A percentile compares a stretch with the other conserved stretches of the same genome.
phyloP scores from a whole-genome alignment of 2,113 vertebrate genomes.

The Ellobius talpinus region DNA sequence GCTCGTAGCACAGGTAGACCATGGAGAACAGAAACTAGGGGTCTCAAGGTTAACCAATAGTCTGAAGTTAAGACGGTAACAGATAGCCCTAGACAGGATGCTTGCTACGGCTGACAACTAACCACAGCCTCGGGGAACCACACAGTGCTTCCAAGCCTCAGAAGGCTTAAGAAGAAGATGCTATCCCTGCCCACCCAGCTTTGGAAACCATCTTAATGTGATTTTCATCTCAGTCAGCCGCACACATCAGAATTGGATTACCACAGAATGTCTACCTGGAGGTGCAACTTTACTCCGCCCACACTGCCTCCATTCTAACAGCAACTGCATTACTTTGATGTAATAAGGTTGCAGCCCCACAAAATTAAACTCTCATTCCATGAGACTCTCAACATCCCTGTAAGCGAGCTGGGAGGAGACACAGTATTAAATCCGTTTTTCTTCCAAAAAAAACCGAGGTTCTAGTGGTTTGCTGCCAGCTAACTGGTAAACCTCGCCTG shows the following conservation, averaged over 20 bases:
- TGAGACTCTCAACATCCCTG: slow-evolving; percentile 9
- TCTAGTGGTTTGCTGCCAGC: not conserved
- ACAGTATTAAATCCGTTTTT: slow-evolving; percentile 71
- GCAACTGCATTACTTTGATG: slow-evolving; percentile 40
- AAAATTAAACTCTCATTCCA: slow-evolving; percentile 67
- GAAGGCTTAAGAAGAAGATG: not conserved
- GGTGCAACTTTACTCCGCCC: slow-evolving; percentile 39
- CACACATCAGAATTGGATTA: slow-evolving; percentile 46
- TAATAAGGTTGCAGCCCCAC: slow-evolving; percentile 33
- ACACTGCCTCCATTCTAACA: slow-evolving; percentile 8
- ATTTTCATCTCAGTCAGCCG: not conserved
- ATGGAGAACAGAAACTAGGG: not conserved
- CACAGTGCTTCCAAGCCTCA: slow-evolving; percentile 31
- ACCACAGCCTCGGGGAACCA: not conserved
- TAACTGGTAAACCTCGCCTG: not conserved
- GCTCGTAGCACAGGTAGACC: not conserved
- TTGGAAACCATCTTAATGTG: not conserved
- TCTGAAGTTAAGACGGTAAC: slow-evolving; percentile 55
- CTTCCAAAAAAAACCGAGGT: slow-evolving; percentile 52
- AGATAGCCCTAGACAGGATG: not conserved
- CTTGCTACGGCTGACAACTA: not conserved
- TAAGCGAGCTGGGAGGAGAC: not conserved
- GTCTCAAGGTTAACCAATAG: slow-evolving; percentile 17
- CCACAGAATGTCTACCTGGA: slow-evolving; percentile 48
- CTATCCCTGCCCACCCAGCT: not conserved